phyloP scores from a whole-genome alignment of 2,113 vertebrate species.

The Narcine bancroftii region DNA sequence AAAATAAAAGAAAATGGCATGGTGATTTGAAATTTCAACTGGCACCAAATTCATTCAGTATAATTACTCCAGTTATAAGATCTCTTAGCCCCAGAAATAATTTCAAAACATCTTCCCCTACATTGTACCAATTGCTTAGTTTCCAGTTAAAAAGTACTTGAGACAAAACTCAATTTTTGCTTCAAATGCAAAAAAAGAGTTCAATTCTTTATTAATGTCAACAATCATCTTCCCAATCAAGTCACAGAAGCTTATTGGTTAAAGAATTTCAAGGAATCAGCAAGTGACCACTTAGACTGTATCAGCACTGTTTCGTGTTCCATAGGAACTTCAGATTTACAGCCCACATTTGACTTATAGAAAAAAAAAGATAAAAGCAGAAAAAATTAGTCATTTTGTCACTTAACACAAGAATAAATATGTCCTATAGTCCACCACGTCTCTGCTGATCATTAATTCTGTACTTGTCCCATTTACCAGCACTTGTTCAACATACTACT shows the following conservation, averaged over 20 bases:
- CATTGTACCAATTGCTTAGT: background rate
- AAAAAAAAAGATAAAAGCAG: background rate
- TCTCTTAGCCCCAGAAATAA: background rate
- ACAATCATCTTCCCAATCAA: background rate
- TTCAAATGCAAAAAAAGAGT: background rate
- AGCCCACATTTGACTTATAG: background rate
- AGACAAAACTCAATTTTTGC: background rate
- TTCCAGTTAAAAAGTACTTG: background rate
- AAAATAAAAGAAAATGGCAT: slow-evolving; percentile 1
- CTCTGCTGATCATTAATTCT: background rate
- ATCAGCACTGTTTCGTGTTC: background rate
- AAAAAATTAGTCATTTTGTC: too few species aligned
- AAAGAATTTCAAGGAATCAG: background rate
- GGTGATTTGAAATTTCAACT: slow-evolving; percentile 2
- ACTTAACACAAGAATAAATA: background rate
- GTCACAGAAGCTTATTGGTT: background rate
- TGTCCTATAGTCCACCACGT: background rate
- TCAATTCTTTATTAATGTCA: background rate
- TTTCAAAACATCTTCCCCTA: background rate
- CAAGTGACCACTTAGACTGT: background rate
- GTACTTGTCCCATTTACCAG: too few species aligned
- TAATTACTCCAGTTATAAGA: background rate
- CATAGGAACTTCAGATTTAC: background rate
- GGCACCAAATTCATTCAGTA: slow-evolving; percentile 32
- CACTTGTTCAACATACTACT: too few species aligned